phyloP scores from a whole-genome alignment of 2,888 invertebrate species.

The Dusona sp. region DNA sequence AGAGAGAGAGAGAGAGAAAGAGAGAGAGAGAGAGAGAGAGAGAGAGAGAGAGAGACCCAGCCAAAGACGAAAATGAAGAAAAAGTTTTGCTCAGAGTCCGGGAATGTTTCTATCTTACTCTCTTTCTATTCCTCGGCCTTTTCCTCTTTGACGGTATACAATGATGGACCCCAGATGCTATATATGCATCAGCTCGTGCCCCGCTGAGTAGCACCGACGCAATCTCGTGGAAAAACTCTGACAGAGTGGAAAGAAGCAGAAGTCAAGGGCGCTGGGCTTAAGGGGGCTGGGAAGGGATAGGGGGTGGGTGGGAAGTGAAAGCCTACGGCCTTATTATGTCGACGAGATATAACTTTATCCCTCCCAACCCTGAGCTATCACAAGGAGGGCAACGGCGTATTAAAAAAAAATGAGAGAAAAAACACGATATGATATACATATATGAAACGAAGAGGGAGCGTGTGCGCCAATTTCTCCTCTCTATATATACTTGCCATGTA shows the following conservation, averaged over 20 bases:
- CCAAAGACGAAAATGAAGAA: conserved; percentile 41
- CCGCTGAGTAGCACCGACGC: conserved; percentile 40
- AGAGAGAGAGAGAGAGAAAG: neutral
- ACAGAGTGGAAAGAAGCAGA: conserved; percentile 38
- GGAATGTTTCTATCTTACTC: conserved; percentile 16
- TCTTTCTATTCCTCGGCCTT: neutral
- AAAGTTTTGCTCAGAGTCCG: conserved; percentile 36
- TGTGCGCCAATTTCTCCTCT: conserved; percentile 57
- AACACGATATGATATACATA: conserved; percentile 21
- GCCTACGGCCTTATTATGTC: conserved; percentile 69
- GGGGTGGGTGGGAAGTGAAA: conserved; percentile 29
- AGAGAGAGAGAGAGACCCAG: neutral
- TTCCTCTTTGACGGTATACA: conserved; percentile 20
- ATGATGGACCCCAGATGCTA: conserved; percentile 48
- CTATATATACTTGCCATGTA: conserved; percentile 24
- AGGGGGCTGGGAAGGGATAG: conserved; percentile 12
- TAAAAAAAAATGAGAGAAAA: conserved; percentile 24
- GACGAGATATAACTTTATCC: conserved; percentile 65
- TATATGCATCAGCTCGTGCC: conserved; percentile 45
- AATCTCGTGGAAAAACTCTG: conserved; percentile 60
- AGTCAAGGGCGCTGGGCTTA: conserved; percentile 18
- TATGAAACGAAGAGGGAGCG: neutral
- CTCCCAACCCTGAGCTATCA: conserved; percentile 11
- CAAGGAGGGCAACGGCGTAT: conserved; percentile 33
- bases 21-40: neutral